Evolutionary conservation across 2,888 invertebrate genomes (phyloP).

Genomic region (Drosophila austrosaltans): DNA sequence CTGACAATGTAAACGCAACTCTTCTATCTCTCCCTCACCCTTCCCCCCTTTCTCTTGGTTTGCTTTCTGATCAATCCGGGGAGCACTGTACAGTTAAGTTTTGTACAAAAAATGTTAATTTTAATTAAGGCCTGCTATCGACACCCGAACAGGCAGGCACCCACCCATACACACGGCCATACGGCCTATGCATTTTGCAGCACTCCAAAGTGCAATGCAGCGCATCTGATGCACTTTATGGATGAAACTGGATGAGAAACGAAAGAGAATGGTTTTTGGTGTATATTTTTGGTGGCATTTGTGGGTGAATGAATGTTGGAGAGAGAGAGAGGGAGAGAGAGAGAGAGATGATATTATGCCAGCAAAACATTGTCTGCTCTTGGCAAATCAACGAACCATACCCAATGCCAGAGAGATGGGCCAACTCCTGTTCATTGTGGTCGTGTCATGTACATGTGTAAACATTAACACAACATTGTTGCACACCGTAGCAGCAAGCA

Average conservation of each 20-base stretch:
- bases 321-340: no score
- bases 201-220: constrained; percentile 77
- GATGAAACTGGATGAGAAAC: constrained; percentile 19
- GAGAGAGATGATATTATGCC: not conserved
- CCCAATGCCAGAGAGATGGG: constrained; percentile 27
- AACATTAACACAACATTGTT: constrained; percentile 76
- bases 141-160: constrained; percentile 61
- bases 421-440: constrained; percentile 49
- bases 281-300: not conserved
- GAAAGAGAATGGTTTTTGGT: not conserved
- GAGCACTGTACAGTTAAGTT: constrained; percentile 54
- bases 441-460: constrained; percentile 67
- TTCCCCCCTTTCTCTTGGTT: constrained; percentile 5
- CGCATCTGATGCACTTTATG: constrained; percentile 78
- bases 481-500: constrained; percentile 11
- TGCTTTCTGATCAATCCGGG: constrained; percentile 4
- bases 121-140: constrained; percentile 78
- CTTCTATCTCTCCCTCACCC: not conserved
- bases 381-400: constrained; percentile 64
- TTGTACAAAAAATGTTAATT: constrained; percentile 77
- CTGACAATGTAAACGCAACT: constrained; percentile 57
- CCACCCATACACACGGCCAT: not conserved
- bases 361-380: constrained; percentile 55
- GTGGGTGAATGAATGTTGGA: constrained; percentile 10
- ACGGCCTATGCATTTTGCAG: constrained; percentile 49